Evolutionary conservation across 2,797 vertebrate genomes (phyloP), one percentile per base, ranked within the genome.

Genomic region (Alauda arvensis): DNA sequence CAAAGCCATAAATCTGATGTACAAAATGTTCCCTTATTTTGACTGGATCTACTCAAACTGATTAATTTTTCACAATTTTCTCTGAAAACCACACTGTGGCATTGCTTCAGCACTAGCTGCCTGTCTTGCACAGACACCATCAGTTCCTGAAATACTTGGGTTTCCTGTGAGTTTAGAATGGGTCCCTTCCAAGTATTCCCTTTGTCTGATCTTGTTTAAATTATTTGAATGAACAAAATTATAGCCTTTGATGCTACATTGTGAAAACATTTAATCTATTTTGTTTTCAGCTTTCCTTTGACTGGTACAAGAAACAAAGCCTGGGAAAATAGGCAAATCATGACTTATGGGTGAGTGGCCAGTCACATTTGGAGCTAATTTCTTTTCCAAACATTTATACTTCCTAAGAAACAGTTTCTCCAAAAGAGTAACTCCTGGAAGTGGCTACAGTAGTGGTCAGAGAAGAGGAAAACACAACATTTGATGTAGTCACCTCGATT

Each of bases 301-400:
- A 74, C 69, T 91, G 80, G 89, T 88, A 63, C 43, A 20, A 92
- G 88, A 93, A 91, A 91, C 76, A 88, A 94, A 94, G 82, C 87
- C 87, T 94, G 92, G 84, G 92, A 94, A 93, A 95, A 85, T 0
- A 87, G 80, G 93, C 53, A 86, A 71, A 77, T 83, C 49, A 86
- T 88, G 80, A 90, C 83, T 94, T 91, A 82, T 21, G 90, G 71
- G 85, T 93, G 68, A 94, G 45, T 77, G 75, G 75, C 85, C 89
- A 79, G 83, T 89, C 65, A 92, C 91, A 95, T 95, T 95, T 93
- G 89, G 83, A 93, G 90, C 75, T 95, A 79, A 92, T 94, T 92
- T 92, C 57, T 92, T 93, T 94, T 87, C 80, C 59, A 94, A 94
- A 94, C 83, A 90, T 91, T 95, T 92, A 31, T 84, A 87, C 88